A percentile compares a stretch with the other conserved stretches of the same genome.
Evolutionary conservation across 1,140 invertebrate genomes (phyloP).

Genomic region (Aphaenogaster rudis): DNA sequence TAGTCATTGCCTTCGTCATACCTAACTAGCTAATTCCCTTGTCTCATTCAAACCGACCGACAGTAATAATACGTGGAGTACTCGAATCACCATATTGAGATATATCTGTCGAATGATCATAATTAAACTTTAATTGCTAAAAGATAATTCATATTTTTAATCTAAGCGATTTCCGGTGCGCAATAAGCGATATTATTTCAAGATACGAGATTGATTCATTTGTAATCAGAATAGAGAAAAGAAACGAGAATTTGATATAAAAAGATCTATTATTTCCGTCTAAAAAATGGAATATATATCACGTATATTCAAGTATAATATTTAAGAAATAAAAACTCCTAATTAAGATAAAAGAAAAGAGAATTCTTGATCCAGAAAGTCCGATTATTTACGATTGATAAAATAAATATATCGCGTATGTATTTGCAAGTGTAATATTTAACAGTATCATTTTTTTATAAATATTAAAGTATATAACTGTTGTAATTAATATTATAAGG

Average conservation of each 20-base stretch:
- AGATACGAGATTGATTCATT: slow-evolving; percentile 20
- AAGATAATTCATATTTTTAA: slow-evolving; percentile 6
- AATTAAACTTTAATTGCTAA: slow-evolving; percentile 41
- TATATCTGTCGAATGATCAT: background rate
- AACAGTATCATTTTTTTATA: background rate
- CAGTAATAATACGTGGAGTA: slow-evolving; percentile 8
- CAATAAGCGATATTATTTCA: background rate
- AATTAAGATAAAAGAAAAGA: background rate
- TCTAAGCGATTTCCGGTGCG: background rate
- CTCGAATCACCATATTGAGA: background rate
- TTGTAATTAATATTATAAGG: slow-evolving; percentile 13
- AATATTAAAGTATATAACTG: slow-evolving; percentile 4
- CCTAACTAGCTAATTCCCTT: slow-evolving; percentile 67
- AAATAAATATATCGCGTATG: background rate
- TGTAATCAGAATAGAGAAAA: background rate
- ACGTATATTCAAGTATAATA: background rate
- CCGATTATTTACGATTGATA: background rate
- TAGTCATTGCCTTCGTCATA: slow-evolving; percentile 78
- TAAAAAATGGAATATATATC: background rate
- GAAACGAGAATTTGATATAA: background rate
- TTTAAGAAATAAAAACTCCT: background rate
- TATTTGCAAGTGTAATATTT: background rate
- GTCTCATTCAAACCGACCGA: slow-evolving; percentile 18
- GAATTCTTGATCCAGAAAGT: background rate
- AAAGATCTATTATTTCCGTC: background rate